phyloP scores from a whole-genome alignment of 2,888 invertebrate species.

The Hemithea aestivaria region DNA sequence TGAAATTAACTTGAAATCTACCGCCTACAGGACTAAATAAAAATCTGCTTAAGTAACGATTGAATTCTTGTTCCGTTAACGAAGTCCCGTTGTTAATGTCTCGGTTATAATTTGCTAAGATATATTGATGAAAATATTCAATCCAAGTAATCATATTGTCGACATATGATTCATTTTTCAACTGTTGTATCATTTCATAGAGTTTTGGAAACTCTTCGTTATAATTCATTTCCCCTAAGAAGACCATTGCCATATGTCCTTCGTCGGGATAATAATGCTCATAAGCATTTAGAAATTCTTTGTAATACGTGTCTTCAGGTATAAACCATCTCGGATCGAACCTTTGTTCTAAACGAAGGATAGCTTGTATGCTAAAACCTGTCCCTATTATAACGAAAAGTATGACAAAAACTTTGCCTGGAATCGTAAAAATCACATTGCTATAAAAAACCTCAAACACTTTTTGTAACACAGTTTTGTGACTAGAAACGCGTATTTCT shows the following conservation, averaged over 20 bases:
- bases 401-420: slow-evolving; percentile 83
- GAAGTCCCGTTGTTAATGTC: slow-evolving; percentile 70
- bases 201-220: slow-evolving; percentile 80
- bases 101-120: slow-evolving; percentile 73
- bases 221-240: slow-evolving; percentile 84
- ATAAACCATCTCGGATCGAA: slow-evolving; percentile 91
- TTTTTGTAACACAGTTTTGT: slow-evolving; percentile 79
- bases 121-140: slow-evolving; percentile 81
- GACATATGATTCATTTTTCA: slow-evolving; percentile 75
- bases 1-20: slow-evolving; percentile 83
- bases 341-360: slow-evolving; percentile 84
- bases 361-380: slow-evolving; percentile 81
- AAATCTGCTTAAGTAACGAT: slow-evolving; percentile 82
- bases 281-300: slow-evolving; percentile 77
- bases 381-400: slow-evolving; percentile 79
- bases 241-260: slow-evolving; percentile 81
- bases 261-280: slow-evolving; percentile 82
- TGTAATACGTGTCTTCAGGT: slow-evolving; percentile 83
- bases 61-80: slow-evolving; percentile 77
- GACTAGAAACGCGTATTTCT: slow-evolving; percentile 71
- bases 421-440: slow-evolving; percentile 81
- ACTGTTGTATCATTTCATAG: slow-evolving; percentile 69
- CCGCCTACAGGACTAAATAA: slow-evolving; percentile 84
- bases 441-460: slow-evolving; percentile 81
- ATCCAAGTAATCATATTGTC: slow-evolving; percentile 82